Evolutionary conservation across 2,797 vertebrate genomes (phyloP), one percentile per base, ranked within the genome.

Genomic region (Picus viridis): DNA sequence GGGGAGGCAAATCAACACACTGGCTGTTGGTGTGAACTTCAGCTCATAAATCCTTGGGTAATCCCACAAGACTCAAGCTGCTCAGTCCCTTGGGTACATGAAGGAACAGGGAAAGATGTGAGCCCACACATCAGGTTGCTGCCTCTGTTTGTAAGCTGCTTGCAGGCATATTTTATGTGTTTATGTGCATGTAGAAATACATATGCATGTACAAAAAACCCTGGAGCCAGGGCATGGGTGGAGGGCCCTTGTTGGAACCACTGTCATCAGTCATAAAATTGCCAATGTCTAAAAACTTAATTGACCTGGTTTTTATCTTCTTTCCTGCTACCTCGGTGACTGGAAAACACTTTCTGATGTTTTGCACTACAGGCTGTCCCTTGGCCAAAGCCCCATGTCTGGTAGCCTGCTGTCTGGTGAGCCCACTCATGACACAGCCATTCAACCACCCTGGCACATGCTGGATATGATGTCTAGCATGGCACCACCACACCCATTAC

Each of bases 1-100:
- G 7, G 24, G 45, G 34, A 65, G 18, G 26, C 2, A 8, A 17
- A 24, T 16, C 0, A 10, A 22, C 64, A 30, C 0, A 0, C 34
- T 24, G 78, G 24, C 30, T 32, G 30, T 41, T 30, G 41, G 9
- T 36, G 22, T 19, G 36, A 24, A 64, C 0, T 0, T 82, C 32
- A 69, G 30, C n/a, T 68, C 59, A 65, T 36, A 61, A 89, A 65
- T 58, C 41, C 53, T 32, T 7, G 24, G 30, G 30, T 17, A 61
- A 62, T 36, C 43, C n/a, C 56, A 34, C 0, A 1, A 81, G n/a
- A 72, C n/a, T 51, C 0, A 0, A 90, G 49, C 63, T 92, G 30
- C 63, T 72, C 1, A 2, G 24, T 56, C 49, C 41, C 41, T 45
- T 9, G 8, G 7, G 36, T 34, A 27, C 16, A 15, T 23, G 56